Percentiles rank a stretch among this genome's conserved stretches.
Conservation (phyloP, 2,888 invertebrate genomes). For the Trichopria drosophilae region DNA sequence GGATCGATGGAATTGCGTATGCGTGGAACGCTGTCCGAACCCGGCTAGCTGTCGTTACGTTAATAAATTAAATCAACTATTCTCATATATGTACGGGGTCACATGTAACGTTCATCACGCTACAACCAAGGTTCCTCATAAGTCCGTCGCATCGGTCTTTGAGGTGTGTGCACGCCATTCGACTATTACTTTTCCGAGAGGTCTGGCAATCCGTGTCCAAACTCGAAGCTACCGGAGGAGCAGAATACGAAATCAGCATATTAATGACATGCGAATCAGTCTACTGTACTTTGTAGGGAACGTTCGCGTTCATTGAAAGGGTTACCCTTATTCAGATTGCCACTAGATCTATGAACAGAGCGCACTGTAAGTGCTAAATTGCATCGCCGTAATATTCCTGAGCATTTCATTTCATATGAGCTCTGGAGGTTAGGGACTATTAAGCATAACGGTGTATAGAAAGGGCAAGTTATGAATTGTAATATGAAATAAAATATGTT, state of each 20-base stretch:
- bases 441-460: no score
- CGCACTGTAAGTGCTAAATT: no score
- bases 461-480: no score
- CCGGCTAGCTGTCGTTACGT: conserved; percentile 31
- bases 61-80: conserved; percentile 32
- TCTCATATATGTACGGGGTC: conserved; percentile 24
- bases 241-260: conserved; percentile 46
- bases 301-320: no score
- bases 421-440: no score
- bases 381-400: no score
- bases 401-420: no score
- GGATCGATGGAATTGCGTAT: no score
- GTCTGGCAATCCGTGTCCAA: conserved; percentile 31
- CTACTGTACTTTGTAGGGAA: no score
- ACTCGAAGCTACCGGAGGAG: conserved; percentile 37
- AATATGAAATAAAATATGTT: no score
- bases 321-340: no score
- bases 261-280: conserved; percentile 40
- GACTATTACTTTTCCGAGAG: conserved; percentile 43
- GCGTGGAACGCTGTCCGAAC: conserved; percentile 24
- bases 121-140: conserved; percentile 33
- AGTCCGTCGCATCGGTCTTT: conserved; percentile 36
- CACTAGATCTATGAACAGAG: no score
- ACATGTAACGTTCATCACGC: conserved; percentile 23
- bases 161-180: conserved; percentile 41